Conservation (phyloP, 2,113 vertebrate species). For the Herpailurus yagouaroundi region DNA sequence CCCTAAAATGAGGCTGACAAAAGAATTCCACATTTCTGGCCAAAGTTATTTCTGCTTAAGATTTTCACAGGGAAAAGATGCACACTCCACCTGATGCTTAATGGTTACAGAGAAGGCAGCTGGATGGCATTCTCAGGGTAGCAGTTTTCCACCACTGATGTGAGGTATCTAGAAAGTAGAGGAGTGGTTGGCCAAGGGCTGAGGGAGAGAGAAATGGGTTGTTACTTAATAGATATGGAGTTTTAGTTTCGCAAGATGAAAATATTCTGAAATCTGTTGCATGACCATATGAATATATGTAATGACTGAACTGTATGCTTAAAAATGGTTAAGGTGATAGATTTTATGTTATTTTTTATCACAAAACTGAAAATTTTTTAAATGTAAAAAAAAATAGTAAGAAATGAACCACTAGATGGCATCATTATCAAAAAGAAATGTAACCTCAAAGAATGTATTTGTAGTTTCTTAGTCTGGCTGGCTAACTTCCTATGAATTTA, state of each 20-base stretch:
- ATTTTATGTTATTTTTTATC: neutral
- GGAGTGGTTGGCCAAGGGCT: neutral
- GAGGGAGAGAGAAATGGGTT: neutral
- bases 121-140: neutral
- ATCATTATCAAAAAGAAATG: neutral
- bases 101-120: neutral
- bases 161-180: neutral
- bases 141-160: neutral
- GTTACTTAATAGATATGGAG: neutral
- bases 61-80: neutral
- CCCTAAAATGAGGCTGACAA: neutral
- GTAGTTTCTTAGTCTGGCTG: neutral
- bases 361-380: neutral
- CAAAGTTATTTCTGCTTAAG: neutral
- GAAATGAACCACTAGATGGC: slow-evolving; percentile 41
- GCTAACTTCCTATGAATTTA: slow-evolving; percentile 17
- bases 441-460: neutral
- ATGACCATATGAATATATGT: neutral
- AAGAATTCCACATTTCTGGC: neutral
- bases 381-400: neutral
- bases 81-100: neutral
- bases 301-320: neutral
- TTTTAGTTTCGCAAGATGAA: neutral
- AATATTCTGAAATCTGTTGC: neutral
- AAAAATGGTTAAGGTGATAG: neutral